phyloP scores from a whole-genome alignment of 1,140 invertebrate genomes.

The Diplogasteroides magnus region DNA sequence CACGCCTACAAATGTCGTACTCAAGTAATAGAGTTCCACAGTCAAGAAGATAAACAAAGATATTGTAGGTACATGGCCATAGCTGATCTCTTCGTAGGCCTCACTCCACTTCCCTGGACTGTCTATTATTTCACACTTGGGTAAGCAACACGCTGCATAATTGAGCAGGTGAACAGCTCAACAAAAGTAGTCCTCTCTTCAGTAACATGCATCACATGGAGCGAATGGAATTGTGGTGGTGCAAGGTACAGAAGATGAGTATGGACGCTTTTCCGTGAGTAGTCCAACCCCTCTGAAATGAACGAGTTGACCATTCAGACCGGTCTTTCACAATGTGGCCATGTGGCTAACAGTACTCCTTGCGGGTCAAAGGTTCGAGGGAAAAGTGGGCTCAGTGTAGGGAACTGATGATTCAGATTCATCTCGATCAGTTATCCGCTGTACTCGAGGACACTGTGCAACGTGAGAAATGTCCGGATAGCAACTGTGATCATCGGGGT shows the following conservation, averaged over 20 bases:
- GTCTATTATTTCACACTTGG: conserved; percentile 49
- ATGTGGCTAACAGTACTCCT: conserved; percentile 55
- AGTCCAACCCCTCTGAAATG: conserved; percentile 38
- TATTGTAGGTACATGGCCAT: conserved; percentile 48
- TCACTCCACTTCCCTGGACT: conserved; percentile 54
- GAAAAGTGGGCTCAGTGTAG: no score
- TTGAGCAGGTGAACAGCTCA: not conserved
- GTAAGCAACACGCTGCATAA: conserved; percentile 8
- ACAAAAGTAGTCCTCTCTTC: not conserved
- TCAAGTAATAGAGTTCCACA: conserved; percentile 20
- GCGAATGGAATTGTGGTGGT: conserved; percentile 50
- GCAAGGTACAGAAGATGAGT: conserved; percentile 49
- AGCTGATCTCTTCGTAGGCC: conserved; percentile 48
- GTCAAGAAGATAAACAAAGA: not conserved
- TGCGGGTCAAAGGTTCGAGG: conserved; percentile 45
- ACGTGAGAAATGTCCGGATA: conserved; percentile 46
- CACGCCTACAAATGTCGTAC: conserved; percentile 53
- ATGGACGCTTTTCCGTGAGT: conserved; percentile 50
- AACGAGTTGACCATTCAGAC: not conserved
- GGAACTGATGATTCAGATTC: conserved; percentile 36
- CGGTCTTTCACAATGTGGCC: conserved; percentile 39
- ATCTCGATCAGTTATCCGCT: conserved; percentile 52
- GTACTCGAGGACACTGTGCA: conserved; percentile 43
- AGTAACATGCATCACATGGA: conserved; percentile 41
- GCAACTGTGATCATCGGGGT: conserved; percentile 47